Percentiles rank a stretch among this genome's conserved stretches.
Conservation (phyloP, 2,797 vertebrate species). For the Steatocranus sp. region DNA sequence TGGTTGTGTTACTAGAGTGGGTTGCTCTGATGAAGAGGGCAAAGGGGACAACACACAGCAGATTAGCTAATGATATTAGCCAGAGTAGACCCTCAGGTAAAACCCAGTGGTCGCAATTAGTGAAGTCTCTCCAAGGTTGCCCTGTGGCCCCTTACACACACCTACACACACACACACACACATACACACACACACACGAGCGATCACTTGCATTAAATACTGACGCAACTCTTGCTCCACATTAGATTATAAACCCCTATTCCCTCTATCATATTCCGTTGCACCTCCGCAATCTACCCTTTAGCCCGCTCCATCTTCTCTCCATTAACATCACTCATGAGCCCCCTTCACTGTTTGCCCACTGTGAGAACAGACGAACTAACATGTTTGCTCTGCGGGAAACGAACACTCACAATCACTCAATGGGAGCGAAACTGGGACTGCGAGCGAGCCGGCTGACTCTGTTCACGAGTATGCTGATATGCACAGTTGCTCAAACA, state of each 20-base stretch:
- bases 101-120: conserved; percentile 80
- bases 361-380: conserved; percentile 70
- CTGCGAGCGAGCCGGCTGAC: conserved; percentile 24
- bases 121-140: conserved; percentile 64
- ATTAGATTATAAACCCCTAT: conserved; percentile 21
- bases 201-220: conserved; percentile 38
- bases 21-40: conserved; percentile 57
- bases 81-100: conserved; percentile 69
- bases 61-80: conserved; percentile 81
- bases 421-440: conserved; percentile 34
- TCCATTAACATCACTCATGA: conserved; percentile 60
- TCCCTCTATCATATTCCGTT: conserved; percentile 5
- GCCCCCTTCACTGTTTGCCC: conserved; percentile 60
- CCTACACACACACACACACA: not conserved
- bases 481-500: conserved; percentile 27
- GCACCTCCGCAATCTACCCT: conserved; percentile 9
- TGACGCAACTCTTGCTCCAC: conserved; percentile 20
- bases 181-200: conserved; percentile 6
- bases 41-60: conserved; percentile 76
- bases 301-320: conserved; percentile 22
- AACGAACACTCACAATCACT: conserved; percentile 44
- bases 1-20: conserved; percentile 40
- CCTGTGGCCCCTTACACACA: conserved; percentile 51
- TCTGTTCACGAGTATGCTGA: conserved; percentile 48
- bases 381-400: conserved; percentile 71